Base-by-base conservation (phyloP, 2,113 vertebrate species). In the Narcine bancroftii region DNA sequence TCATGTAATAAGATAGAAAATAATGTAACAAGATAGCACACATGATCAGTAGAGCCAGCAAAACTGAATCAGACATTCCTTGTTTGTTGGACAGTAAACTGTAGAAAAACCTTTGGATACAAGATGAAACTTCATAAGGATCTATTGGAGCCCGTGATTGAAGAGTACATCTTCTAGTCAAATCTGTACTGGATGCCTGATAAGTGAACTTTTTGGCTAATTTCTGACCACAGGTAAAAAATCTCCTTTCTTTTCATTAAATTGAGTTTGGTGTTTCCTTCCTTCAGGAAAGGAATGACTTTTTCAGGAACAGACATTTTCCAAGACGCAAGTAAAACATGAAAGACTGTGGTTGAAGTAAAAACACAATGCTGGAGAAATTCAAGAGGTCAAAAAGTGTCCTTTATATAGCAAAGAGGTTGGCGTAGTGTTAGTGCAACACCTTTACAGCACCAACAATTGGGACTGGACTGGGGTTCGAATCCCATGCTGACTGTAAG, bases 81-180 rank as follows among this genome's bases (percentile, higher is more conserved):
- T 63, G 81, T 87, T 85, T 19, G 33, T 60, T n/a, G 36, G n/a
- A 87, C 53, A 85, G 33, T 60, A 85, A n/a, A n/a, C 50, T 85
- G 50, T 33, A 87, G 81, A n/a, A 50, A 87, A 60, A 60, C 81
- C 29, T 36, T 53, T n/a, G 56, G 53, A 36, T 56, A 36, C 81
- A 87, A 60, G 33, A 87, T 87, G 81, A 24, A 87, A 87, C 53
- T 87, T n/a, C 56, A 0, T 60, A 53, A 87, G 53, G 56, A 87
- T 56, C 81, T 87, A 56, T 87, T 87, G 81, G n/a, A n/a, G n/a
- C 36, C 81, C n/a, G 50, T 2, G 53, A 60, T 36, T 87, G 81
- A 19, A 36, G 53, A 17, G 33, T 33, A 21, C n/a, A 21, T 21
- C 33, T 87, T 87, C 53, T 60, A 87, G 81, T 63, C 29, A 36